phyloP scores from a whole-genome alignment of 2,797 vertebrate genomes.

The Pipistrellus kuhlii region DNA sequence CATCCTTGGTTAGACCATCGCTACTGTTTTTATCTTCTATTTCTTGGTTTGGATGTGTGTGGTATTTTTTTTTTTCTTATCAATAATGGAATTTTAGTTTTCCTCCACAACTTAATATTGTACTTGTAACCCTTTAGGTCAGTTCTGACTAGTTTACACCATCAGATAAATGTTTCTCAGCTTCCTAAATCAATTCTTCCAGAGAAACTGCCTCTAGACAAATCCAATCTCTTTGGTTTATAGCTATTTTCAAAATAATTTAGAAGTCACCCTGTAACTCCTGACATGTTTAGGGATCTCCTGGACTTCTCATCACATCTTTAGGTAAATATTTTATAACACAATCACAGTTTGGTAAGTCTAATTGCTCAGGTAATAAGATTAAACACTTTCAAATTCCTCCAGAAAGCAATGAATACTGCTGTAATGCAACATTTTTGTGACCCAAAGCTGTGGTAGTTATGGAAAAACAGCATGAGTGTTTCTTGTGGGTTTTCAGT shows the following conservation, averaged over 20 bases:
- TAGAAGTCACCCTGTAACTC: conserved; percentile 39
- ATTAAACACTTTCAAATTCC: conserved; percentile 74
- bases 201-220: conserved; percentile 79
- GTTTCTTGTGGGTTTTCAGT: conserved; percentile 76
- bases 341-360: conserved; percentile 23
- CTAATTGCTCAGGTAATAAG: conserved; percentile 59
- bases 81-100: conserved; percentile 17
- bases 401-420: conserved; percentile 38
- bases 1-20: background rate
- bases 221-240: conserved; percentile 75
- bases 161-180: conserved; percentile 64
- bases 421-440: background rate
- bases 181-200: conserved; percentile 77
- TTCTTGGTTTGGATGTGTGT: background rate
- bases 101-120: background rate
- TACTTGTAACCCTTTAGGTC: conserved; percentile 50
- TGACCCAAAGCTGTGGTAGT: background rate
- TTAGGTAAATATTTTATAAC: conserved; percentile 70
- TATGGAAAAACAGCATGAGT: conserved; percentile 59
- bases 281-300: conserved; percentile 45
- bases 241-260: conserved; percentile 68
- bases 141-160: conserved; percentile 65
- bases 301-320: conserved; percentile 35
- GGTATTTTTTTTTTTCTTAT: background rate
- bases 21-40: background rate